Evolutionary conservation across 2,113 vertebrate genomes (phyloP), one percentile per base, ranked within the genome.

Genomic region (Lipophrys pholis): DNA sequence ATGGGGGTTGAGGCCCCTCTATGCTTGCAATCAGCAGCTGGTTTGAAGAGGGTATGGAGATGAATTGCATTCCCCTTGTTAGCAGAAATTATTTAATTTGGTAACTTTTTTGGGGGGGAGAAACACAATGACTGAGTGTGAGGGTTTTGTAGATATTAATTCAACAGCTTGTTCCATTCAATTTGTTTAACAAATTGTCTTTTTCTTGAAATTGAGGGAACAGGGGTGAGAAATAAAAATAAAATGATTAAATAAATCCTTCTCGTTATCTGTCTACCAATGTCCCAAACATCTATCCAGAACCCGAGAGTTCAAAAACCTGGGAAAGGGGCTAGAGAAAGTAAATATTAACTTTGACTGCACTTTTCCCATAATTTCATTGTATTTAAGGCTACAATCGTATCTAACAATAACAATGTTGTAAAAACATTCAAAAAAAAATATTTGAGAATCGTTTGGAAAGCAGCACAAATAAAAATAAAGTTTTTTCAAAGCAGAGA

Each of bases 21-120:
- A 61, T 51, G 60, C 66, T 63, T 59, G 64, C 75, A 84, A 88
- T 88, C 84, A 86, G 82, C 70, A 41, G 40, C 73, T 59, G 65
- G 59, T 53, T 30, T 86, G 74, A 76, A 87, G 69, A 76, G 63
- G 70, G 58, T n/a, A 73, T 67, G 65, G 50, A 69, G 64, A 75
- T 81, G 58, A 72, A 88, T 84, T 75, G 53, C 62, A 80, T 83
- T 80, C 43, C 42, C 45, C 52, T 69, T 73, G 76, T 83, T 80
- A 56, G 48, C 21, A 54, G 36, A 79, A 84, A 84, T 81, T 46
- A 73, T 77, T 76, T 15, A 66, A 73, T 81, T 75, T 86, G 41
- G 64, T 67, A 40, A 30, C 7, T 59, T 78, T 70, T 70, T 63
- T 14, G 30, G 42, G 42, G 30, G 42, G 42, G 45, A 54, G 30